Evolutionary conservation across 2,113 vertebrate species (phyloP).

Genomic region (Corythoichthys intestinalis): DNA sequence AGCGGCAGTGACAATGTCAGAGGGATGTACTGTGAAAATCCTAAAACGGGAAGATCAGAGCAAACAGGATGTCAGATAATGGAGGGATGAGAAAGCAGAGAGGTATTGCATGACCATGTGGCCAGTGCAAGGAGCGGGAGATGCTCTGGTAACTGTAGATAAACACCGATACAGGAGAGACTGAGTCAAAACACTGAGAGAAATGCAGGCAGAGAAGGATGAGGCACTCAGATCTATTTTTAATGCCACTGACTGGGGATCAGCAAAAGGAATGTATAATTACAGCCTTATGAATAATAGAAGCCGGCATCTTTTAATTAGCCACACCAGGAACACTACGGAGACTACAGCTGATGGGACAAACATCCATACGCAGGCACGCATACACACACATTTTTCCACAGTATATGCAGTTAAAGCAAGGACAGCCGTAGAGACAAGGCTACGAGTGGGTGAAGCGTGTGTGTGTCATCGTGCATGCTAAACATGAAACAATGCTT

Average conservation of each 20-base stretch:
- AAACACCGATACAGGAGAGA: conserved; percentile 33
- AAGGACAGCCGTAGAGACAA: conserved; percentile 5
- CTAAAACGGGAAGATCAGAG: conserved; percentile 46
- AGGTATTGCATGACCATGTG: conserved; percentile 29
- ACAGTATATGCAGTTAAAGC: conserved; percentile 13
- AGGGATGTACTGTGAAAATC: conserved; percentile 51
- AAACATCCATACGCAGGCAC: conserved; percentile 25
- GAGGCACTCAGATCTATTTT: conserved; percentile 73
- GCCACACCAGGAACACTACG: conserved; percentile 52
- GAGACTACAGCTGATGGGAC: conserved; percentile 48
- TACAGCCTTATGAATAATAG: conserved; percentile 67
- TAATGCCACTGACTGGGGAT: conserved; percentile 67
- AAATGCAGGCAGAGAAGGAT: conserved; percentile 44
- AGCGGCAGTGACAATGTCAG: conserved; percentile 53
- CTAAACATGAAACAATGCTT: conserved; percentile 18
- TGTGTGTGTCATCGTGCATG: conserved; percentile 16
- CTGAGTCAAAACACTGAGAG: conserved; percentile 51
- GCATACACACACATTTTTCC: conserved; percentile 1
- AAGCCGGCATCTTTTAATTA: conserved; percentile 68
- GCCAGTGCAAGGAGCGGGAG: conserved; percentile 35
- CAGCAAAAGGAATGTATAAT: conserved; percentile 74
- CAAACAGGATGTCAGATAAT: conserved; percentile 18
- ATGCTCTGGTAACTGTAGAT: conserved; percentile 34
- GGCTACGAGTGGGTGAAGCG: neutral
- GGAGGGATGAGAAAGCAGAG: conserved; percentile 22